These are phyloP conservation scores for Drosophila infuscata DNA, from an alignment of 2,888 invertebrate genomes.

Conservation along the genomic window DNA sequence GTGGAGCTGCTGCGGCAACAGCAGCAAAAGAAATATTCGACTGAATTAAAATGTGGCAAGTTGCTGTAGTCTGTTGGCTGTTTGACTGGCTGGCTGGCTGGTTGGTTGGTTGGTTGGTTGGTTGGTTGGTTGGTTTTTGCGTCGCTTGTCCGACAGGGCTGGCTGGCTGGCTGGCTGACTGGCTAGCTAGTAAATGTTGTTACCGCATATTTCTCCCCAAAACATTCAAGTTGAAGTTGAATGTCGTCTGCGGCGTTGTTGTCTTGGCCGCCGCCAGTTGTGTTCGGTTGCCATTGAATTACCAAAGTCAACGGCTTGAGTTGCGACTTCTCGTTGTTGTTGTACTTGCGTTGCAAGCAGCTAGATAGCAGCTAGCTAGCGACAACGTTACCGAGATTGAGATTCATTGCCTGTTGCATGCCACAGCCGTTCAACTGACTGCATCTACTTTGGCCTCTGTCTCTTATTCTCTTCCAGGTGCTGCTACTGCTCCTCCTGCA, in stretches of 20 bases:
- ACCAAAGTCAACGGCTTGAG: slow-evolving; percentile 74
- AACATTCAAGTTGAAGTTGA: slow-evolving; percentile 72
- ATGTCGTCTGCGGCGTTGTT: slow-evolving; percentile 61
- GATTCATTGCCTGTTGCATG: slow-evolving; percentile 80
- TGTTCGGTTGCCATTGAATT: slow-evolving; percentile 74
- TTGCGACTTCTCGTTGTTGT: slow-evolving; percentile 37
- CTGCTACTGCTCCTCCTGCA: background rate
- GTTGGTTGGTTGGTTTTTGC: slow-evolving; percentile 47
- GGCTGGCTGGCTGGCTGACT: slow-evolving; percentile 16
- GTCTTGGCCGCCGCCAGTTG: slow-evolving; percentile 36
- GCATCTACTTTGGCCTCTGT: slow-evolving; percentile 31
- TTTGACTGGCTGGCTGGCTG: slow-evolving; percentile 18
- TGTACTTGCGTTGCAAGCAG: slow-evolving; percentile 22
- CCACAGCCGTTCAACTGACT: slow-evolving; percentile 73
- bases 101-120: slow-evolving; percentile 25
- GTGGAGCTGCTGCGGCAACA: slow-evolving; percentile 17
- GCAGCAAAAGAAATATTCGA: slow-evolving; percentile 69
- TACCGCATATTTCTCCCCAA: slow-evolving; percentile 74
- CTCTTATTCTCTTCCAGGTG: slow-evolving; percentile 6
- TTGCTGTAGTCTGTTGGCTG: slow-evolving; percentile 45
- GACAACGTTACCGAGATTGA: slow-evolving; percentile 70
- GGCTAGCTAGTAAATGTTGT: slow-evolving; percentile 68
- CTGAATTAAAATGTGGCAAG: slow-evolving; percentile 82
- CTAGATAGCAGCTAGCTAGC: slow-evolving; percentile 37
- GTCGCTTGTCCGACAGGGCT: slow-evolving; percentile 23